Base-by-base conservation (phyloP, 1,140 invertebrate species). In the Lepidostoma basale region DNA sequence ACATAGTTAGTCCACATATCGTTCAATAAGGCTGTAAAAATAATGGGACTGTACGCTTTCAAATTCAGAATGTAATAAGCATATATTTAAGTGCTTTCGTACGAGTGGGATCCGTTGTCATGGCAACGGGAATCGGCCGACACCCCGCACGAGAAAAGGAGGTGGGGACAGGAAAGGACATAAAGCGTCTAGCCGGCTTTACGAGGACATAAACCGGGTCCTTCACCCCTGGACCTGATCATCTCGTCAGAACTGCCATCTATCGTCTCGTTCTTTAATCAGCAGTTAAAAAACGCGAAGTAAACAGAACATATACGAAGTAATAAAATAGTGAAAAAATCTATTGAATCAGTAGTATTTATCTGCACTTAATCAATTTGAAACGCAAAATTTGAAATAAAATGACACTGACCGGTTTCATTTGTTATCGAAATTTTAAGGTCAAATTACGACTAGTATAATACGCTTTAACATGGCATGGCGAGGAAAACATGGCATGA, bases 111-210 rank as follows among this genome's bases (percentile, higher is more conserved):
- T 36, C 33, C 9, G 14, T 12, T 36, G 14, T 36, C 33, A 9
- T 12, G 10, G 9, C 9, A 36, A 12, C 14, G 5, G 9, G 9
- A n/a, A 3, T 9, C 33, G 5, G 5, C 33, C 9, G 33, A 36
- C 5, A n/a, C 33, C 14, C 9, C n/a, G 49, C n/a, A 30, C 4
- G n/a, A 54, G 26, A 54, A 12, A 14, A 33, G n/a, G 10, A 33
- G 20, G 5, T 47, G 18, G 9, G 8, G 3, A 5, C n/a, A 30
- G 49, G 14, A 14, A 16, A 54, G 22, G 16, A 26, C 12, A 30
- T 9, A 28, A 30, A 10, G 5, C 26, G 49, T 54, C 49, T 54
- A 54, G 49, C 49, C 49, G 26, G 10, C 10, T 54, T 54, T 54
- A 54, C 26, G 49, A 28, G 10, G 16, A n/a, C 6, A 54, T 54